A percentile compares a stretch with the other conserved stretches of the same genome.
These are phyloP conservation scores for Melikaiella ostensackeni DNA, from an alignment of 2,888 invertebrate genomes.

Conservation along the genomic window DNA sequence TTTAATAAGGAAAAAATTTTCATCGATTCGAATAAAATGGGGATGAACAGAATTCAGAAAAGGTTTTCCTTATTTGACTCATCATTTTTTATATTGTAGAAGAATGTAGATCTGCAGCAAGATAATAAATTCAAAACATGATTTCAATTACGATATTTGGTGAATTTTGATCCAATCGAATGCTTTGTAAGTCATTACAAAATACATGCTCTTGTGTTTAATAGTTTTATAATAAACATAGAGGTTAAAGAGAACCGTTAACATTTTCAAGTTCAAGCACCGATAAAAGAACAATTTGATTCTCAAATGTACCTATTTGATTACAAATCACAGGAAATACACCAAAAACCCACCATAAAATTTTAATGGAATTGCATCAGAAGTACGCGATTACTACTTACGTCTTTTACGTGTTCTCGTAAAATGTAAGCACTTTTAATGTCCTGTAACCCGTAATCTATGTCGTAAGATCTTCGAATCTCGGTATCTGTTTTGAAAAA, in stretches of 20 bases:
- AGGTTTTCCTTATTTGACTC: too few relatives aligned
- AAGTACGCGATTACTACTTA: background rate
- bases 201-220: background rate
- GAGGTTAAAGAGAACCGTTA: background rate
- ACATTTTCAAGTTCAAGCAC: background rate
- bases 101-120: too few relatives aligned
- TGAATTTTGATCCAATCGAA: background rate
- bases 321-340: background rate
- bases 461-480: background rate
- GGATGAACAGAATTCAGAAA: too few relatives aligned
- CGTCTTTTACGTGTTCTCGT: background rate
- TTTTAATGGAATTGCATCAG: background rate
- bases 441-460: background rate
- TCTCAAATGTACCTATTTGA: conserved; percentile 5
- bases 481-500: background rate
- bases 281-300: background rate
- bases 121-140: too few relatives aligned
- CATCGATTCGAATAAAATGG: too few relatives aligned
- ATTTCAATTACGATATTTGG: background rate
- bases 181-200: background rate
- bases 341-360: background rate
- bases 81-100: too few relatives aligned
- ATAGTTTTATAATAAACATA: background rate
- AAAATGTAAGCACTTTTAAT: background rate
- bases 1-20: too few relatives aligned